Evolutionary conservation across 2,113 vertebrate species (phyloP), one percentile per base, ranked within the genome.

Genomic region (Leucosticte australis): DNA sequence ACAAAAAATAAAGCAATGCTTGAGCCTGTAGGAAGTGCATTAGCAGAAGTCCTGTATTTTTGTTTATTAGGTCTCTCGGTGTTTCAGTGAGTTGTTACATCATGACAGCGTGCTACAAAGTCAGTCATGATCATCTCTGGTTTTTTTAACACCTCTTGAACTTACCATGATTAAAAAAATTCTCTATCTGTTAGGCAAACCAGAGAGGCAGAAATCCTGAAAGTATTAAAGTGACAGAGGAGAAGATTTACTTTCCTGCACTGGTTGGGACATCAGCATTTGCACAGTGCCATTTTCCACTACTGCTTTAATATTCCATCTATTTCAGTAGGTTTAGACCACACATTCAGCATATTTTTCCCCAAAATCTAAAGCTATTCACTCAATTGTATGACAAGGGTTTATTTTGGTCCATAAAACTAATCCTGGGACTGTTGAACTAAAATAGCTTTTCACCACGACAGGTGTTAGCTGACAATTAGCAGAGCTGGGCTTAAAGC

Each of bases 381-480:
- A 87, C 41, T 89, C 59, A 74, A 74, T 35, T 63, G 68, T 44
- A 75, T 67, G 94, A 83, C 93, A 95, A 76, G 50, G 53, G 86
- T 96, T 96, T 96, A 96, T 96, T 97, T 92, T 94, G 52, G 83
- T 92, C 81, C 84, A 92, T 89, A 95, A 92, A 95, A 85, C 74
- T 87, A 97, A 97, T 95, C 86, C 81, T 50, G 19, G 30, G 41
- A 94, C 74, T 73, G 86, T 55, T 69, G 70, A 86, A 96, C 78
- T 69, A 69, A 96, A 97, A 96, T 80, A 96, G 85, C 92, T 89
- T 96, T 96, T 89, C 47, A 88, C 59, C 22, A 3, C 83, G 96
- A 97, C 96, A 97, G 96, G 95, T 97, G 96, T 94, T 94, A 87
- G 83, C 47, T 90, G 90, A 97, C 91, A 52, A 82, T 56, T 62